Evolutionary conservation across 2,113 vertebrate genomes (phyloP).

Genomic region (Ramphastos sulfuratus): DNA sequence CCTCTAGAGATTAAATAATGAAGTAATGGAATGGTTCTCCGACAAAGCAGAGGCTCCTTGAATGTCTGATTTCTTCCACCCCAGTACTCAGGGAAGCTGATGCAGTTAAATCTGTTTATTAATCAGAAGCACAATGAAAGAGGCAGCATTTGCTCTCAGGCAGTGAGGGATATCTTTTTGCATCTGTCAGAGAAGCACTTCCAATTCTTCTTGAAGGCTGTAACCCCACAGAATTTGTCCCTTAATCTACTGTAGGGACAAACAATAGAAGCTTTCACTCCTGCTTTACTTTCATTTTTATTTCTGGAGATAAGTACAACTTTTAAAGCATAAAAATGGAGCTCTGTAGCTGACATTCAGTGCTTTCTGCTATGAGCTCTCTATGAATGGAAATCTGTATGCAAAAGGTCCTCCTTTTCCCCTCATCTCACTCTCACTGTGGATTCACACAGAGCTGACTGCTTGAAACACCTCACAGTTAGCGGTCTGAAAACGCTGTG

Average conservation of each 20-base stretch:
- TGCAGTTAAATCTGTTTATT: conserved; percentile 26
- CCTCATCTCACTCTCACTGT: neutral
- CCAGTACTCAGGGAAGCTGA: conserved; percentile 18
- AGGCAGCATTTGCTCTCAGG: conserved; percentile 31
- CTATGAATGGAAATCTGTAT: neutral
- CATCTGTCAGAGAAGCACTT: neutral
- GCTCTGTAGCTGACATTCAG: neutral
- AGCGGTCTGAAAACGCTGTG: neutral
- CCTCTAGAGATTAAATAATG: neutral
- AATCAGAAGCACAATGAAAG: conserved; percentile 13
- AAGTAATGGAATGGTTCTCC: neutral
- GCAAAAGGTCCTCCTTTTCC: neutral
- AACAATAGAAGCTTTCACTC: conserved; percentile 8
- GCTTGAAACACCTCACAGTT: neutral
- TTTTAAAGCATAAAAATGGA: neutral
- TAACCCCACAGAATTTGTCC: neutral
- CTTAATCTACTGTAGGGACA: neutral
- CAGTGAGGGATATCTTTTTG: neutral
- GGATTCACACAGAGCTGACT: neutral
- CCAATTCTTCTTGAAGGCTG: neutral
- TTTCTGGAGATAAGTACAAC: neutral
- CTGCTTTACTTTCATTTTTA: neutral
- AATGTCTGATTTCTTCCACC: neutral
- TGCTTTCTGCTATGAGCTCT: neutral
- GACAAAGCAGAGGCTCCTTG: conserved; percentile 17